phyloP scores from a whole-genome alignment of 2,113 vertebrate genomes.

The Cyanoramphus novaezelandiae region DNA sequence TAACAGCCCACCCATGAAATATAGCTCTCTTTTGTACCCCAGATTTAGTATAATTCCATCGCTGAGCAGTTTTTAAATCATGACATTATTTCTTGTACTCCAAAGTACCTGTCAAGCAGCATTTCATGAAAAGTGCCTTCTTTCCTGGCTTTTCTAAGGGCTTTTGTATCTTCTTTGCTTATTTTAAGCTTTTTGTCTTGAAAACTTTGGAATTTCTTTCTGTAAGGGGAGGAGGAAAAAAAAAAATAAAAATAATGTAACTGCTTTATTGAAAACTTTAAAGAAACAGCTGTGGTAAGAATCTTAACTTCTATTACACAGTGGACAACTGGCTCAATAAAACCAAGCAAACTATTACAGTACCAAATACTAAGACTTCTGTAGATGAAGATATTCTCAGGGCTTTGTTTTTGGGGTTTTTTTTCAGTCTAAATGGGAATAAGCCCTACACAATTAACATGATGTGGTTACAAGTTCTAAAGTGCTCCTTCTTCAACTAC shows the following conservation, averaged over 20 bases:
- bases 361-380: background rate
- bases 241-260: background rate
- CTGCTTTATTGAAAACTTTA: background rate
- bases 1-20: background rate
- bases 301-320: background rate
- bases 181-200: slow-evolving; percentile 93
- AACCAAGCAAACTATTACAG: background rate
- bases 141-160: slow-evolving; percentile 87
- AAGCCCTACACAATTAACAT: background rate
- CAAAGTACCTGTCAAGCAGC: slow-evolving; percentile 89
- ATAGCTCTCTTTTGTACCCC: background rate
- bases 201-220: slow-evolving; percentile 98
- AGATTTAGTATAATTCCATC: background rate
- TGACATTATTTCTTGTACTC: background rate
- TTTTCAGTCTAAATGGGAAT: background rate
- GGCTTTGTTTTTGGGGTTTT: background rate
- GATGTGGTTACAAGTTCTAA: background rate
- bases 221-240: slow-evolving; percentile 51
- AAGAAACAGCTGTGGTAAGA: background rate
- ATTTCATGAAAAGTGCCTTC: slow-evolving; percentile 94
- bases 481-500: background rate
- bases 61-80: background rate
- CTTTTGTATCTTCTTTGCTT: slow-evolving; percentile 85
- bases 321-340: background rate
- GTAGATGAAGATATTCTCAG: background rate